Conservation (phyloP, 2,888 invertebrate species). For the Anthophora plumipes region DNA sequence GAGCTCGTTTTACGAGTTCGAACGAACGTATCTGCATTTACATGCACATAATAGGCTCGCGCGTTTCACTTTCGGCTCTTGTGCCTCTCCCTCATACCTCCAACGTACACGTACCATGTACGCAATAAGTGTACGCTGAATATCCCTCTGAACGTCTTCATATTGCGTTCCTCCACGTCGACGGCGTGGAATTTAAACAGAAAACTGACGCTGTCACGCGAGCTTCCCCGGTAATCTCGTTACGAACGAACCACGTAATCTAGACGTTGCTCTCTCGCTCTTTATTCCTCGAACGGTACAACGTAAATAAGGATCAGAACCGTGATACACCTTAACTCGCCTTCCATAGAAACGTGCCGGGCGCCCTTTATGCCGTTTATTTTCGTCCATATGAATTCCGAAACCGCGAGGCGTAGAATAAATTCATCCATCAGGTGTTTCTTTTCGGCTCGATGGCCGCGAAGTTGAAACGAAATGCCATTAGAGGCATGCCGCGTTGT, state of each 20-base stretch:
- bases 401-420: too few relatives aligned
- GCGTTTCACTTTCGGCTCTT: background rate
- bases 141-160: constrained; percentile 20
- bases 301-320: constrained; percentile 19
- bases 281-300: background rate
- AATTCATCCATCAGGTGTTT: too few relatives aligned
- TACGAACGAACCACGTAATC: background rate
- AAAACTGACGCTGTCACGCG: constrained; percentile 1
- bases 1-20: constrained; percentile 37
- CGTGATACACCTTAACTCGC: background rate
- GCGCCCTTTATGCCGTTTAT: too few relatives aligned
- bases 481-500: constrained; percentile 25
- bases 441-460: too few relatives aligned
- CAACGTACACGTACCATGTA: background rate
- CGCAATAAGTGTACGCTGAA: background rate
- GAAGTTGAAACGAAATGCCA: constrained; percentile 11
- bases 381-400: too few relatives aligned
- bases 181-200: constrained; percentile 17
- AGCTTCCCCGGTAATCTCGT: constrained; percentile 13
- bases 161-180: background rate
- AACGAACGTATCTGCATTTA: constrained; percentile 29
- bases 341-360: background rate
- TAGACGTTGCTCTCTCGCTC: background rate
- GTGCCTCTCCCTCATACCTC: too few relatives aligned
- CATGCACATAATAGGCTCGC: background rate